These are phyloP conservation scores for Manis crassicaudata DNA, from an alignment of 2,797 vertebrate species.

Conservation along the genomic window DNA sequence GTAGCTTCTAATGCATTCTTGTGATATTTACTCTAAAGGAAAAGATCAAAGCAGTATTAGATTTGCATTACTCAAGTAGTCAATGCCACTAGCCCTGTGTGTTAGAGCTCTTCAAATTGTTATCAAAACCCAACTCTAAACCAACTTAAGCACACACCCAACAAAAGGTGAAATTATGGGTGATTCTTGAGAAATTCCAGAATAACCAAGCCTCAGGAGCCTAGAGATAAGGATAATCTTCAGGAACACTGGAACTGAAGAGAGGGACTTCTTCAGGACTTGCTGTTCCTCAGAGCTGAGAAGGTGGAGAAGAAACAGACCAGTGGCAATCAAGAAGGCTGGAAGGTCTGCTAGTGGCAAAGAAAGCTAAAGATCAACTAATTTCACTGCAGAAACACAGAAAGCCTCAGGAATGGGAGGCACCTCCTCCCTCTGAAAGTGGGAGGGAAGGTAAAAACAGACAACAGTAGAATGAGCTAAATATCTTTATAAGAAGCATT, in stretches of 20 bases:
- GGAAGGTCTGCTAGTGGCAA: background rate
- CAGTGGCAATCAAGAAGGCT: background rate
- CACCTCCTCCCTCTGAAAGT: background rate
- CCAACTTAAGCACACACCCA: background rate
- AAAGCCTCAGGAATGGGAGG: background rate
- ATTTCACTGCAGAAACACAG: background rate
- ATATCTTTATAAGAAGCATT: background rate
- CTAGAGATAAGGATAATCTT: background rate
- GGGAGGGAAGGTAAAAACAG: background rate
- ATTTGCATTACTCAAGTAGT: background rate
- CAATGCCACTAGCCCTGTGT: background rate
- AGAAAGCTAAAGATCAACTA: background rate
- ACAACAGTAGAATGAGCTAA: background rate
- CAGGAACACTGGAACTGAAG: background rate
- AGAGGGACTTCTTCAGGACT: background rate
- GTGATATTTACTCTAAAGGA: background rate
- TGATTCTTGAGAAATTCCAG: background rate
- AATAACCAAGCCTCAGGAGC: background rate
- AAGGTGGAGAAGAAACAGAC: background rate
- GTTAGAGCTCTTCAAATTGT: background rate
- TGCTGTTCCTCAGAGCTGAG: background rate
- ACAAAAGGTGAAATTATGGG: background rate
- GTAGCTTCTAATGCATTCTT: background rate
- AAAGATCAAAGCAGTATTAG: constrained; percentile 22
- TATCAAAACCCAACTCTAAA: background rate